Base-by-base conservation (phyloP, 1,140 invertebrate genomes). In the Formica selysi region DNA sequence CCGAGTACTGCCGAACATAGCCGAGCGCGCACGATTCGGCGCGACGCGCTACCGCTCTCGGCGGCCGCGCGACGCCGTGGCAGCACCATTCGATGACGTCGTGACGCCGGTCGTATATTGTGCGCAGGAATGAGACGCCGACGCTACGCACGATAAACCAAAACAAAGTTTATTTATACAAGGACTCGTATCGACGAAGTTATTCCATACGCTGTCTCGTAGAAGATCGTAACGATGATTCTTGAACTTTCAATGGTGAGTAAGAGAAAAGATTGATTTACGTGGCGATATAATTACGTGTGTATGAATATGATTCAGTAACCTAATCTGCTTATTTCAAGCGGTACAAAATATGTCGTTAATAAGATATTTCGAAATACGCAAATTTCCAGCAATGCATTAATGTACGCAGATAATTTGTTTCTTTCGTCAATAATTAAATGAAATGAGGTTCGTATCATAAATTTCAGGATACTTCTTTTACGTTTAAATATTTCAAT, bases 1-100 rank as follows among this genome's bases (percentile, higher is more conserved):
- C 93, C 94, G 94, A 94, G 41, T 8, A 7, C 87, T 70, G 19
- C 88, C 92, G 93, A 93, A 48, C 2, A 11, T 22, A 32, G 62
- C 81, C 92, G 91, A 91, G 36, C 67, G 51, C 70, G 29, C 59
- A 79, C 76, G 90, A 90, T 76, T 74, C 76, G 86, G 92, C 93
- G 92, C 91, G 89, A 91, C 86, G 87, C 89, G 36, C 2, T 90
- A 81, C 65, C 90, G 78, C 88, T 54, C 81, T 85, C 86, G 90
- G 87, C 90, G 90, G 79, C 92, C 91, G 87, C 90, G 59, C 48
- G 78, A 83, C 85, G 70, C 67, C 85, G 89, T 51, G 89, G 90
- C 90, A 91, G 90, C 90, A 91, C 90, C 10, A 85, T 61, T 89
- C 90, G 85, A 87, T 87, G 68, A 84, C 87, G 89, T 90, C 87